Base-by-base conservation (phyloP, 2,888 invertebrate genomes). In the Lathronympha strigana region DNA sequence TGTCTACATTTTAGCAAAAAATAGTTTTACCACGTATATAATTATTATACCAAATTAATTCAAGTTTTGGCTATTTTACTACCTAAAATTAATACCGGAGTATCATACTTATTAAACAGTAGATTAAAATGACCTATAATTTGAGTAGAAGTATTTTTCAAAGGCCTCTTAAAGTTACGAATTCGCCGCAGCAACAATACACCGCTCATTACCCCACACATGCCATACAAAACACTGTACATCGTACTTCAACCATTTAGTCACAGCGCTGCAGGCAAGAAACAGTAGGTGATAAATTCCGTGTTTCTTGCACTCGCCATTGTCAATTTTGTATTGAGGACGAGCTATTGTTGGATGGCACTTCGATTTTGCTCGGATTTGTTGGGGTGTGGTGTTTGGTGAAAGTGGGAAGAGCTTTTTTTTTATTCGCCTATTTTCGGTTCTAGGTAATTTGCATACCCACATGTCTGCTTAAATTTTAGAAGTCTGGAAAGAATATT, bases 341-440 rank as follows among this genome's bases (percentile, higher is more conserved):
- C 85, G 84, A 73, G 67, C 87, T 77, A 89, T 90, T 90, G 90
- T 90, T 83, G 79, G 75, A 73, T 78, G 78, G 78, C 81, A 85
- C 81, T 90, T 90, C 88, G 90, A 91, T 91, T 91, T 87, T 90
- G 88, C 85, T 90, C 87, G 88, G 83, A 86, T 89, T 88, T 83
- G 83, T 85, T 78, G 68, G 63, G 58, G 63, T 61, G 43, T 66
- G 78, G 78, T 68, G 0, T 50, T 72, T 71, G 69, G 64, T 36
- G 74, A 1, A 61, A 70, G 76, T 66, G 45, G 13, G 17, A 21
- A 43, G 5, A 13, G n/a, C 5, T 19, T 19, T 17, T 54, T 15
- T 21, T 5, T 1, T 40, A 49, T 28, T 25, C 11, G 13, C 25
- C 33, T 13, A 21, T 19, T 21, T 25, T 13, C 3, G 8, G 11